A percentile compares a stretch with the other conserved stretches of the same genome.
Evolutionary conservation across 2,888 invertebrate species (phyloP).

Genomic region (Platyscelio sp.): DNA sequence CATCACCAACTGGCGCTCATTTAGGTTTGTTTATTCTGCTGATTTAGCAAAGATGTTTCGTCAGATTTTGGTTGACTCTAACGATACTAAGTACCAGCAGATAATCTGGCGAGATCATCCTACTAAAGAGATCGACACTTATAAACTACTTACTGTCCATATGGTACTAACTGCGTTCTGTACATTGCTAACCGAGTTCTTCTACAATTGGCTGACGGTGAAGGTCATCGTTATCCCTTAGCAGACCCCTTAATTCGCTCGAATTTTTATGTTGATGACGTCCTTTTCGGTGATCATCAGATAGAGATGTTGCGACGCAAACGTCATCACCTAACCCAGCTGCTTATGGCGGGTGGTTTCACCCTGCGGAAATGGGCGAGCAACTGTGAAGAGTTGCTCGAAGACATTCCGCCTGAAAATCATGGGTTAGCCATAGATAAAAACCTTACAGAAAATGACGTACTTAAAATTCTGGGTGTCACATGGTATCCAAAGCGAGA

Average conservation of each 20-base stretch:
- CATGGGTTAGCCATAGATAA: not conserved
- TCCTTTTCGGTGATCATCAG: not conserved
- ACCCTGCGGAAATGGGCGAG: not conserved
- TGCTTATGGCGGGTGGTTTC: not conserved
- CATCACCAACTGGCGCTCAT: too few species aligned
- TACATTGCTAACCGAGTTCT: not conserved
- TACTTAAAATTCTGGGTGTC: not conserved
- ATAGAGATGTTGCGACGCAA: not conserved
- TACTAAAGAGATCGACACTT: not conserved
- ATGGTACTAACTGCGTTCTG: not conserved
- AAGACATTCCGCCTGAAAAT: not conserved
- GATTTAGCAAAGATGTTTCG: not conserved
- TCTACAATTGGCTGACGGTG: not conserved
- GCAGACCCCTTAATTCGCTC: not conserved
- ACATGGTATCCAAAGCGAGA: not conserved
- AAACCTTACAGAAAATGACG: not conserved
- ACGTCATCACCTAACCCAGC: not conserved
- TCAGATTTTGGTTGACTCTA: not conserved
- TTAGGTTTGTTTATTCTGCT: not conserved
- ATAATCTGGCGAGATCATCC: not conserved
- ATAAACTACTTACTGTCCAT: not conserved
- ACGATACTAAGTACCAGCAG: not conserved
- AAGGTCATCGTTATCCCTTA: not conserved
- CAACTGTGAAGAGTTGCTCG: not conserved
- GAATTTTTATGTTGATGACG: conserved; percentile 9